Evolutionary conservation across 1,140 invertebrate species (phyloP).

Genomic region (Caenorhabditis briggsae): DNA sequence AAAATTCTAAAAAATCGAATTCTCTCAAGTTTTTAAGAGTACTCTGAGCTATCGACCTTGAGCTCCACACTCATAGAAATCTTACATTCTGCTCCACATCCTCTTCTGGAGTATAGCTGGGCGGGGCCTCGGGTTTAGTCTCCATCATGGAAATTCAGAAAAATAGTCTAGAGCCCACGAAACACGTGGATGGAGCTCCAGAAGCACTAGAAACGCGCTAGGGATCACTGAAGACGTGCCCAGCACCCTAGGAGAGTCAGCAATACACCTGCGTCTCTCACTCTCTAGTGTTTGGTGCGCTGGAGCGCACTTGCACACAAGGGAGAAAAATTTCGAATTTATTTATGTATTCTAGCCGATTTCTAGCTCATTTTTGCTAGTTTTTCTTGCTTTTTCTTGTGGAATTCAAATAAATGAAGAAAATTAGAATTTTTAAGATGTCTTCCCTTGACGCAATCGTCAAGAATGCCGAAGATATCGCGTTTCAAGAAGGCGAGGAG

Average conservation of each 20-base stretch:
- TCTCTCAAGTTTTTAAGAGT: no score
- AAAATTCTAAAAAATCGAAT: no score
- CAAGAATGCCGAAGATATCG: conserved; percentile 21
- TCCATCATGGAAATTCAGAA: neutral
- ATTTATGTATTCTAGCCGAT: neutral
- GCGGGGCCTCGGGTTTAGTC: neutral
- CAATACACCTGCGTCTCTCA: neutral
- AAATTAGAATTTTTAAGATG: neutral
- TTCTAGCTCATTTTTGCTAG: no score
- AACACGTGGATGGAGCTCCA: neutral
- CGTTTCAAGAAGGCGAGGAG: conserved; percentile 2
- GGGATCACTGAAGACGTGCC: conserved; percentile 4
- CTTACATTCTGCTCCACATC: conserved; percentile 35
- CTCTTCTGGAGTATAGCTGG: neutral
- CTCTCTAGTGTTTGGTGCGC: neutral
- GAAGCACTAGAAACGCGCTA: neutral
- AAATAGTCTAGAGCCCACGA: no score
- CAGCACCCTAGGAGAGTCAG: neutral
- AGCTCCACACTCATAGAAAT: no score
- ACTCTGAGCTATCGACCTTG: no score
- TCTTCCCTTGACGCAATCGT: neutral
- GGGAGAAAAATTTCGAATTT: neutral
- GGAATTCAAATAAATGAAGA: neutral
- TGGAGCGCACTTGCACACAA: neutral
- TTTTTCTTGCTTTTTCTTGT: neutral